phyloP scores from a whole-genome alignment of 2,888 invertebrate genomes.

The Watsonalla cultraria region DNA sequence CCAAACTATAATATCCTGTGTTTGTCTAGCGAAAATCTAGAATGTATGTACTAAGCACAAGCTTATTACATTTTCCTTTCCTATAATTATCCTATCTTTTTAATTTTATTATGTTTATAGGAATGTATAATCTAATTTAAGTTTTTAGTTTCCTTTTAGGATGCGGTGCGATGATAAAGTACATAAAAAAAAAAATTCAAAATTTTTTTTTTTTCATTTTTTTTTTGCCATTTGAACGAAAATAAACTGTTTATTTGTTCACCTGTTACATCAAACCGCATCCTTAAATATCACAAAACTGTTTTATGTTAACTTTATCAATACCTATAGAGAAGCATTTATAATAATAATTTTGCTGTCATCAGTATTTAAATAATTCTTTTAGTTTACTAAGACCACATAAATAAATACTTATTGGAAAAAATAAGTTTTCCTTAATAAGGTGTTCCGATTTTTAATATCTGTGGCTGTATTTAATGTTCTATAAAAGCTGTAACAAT shows the following conservation, averaged over 20 bases:
- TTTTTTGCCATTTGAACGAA: no score
- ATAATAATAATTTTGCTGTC: slow-evolving; percentile 27
- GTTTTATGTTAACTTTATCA: background rate
- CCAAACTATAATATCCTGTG: slow-evolving; percentile 39
- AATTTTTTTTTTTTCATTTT: no score
- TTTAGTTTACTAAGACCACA: background rate
- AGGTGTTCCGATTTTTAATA: background rate
- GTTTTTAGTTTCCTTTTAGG: background rate
- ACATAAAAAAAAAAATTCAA: no score
- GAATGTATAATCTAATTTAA: background rate
- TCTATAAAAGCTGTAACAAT: slow-evolving; percentile 17
- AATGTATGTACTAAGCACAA: no score
- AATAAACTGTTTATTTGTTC: no score
- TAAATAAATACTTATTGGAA: background rate
- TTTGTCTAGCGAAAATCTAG: slow-evolving; percentile 7
- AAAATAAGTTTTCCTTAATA: no score
- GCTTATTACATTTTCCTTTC: no score
- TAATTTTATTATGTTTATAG: background rate
- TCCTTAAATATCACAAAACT: slow-evolving; percentile 9
- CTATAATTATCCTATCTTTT: no score
- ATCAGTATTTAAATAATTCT: slow-evolving; percentile 20
- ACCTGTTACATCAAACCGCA: slow-evolving; percentile 14
- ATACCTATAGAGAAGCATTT: slow-evolving; percentile 40
- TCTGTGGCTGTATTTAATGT: slow-evolving; percentile 3
- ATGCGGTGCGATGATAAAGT: background rate